These are phyloP conservation scores for Cabera pusaria DNA, from an alignment of 2,888 invertebrate species.

Conservation along the genomic window DNA sequence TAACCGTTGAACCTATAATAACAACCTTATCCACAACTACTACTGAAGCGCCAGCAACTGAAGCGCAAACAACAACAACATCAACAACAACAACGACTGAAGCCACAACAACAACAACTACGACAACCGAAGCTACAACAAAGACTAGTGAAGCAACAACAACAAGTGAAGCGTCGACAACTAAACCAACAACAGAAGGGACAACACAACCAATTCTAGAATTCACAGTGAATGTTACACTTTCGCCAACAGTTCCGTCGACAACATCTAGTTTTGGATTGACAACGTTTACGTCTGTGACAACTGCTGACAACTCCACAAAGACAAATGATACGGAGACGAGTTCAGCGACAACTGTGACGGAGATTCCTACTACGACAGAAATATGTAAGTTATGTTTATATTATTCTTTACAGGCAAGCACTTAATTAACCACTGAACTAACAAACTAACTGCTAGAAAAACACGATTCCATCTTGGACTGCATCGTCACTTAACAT, in stretches of 20 bases:
- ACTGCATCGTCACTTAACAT: too few relatives aligned
- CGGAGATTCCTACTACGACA: slow-evolving; percentile 17
- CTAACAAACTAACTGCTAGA: too few relatives aligned
- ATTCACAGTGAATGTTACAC: slow-evolving; percentile 67
- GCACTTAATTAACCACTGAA: too few relatives aligned
- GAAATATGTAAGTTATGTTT: slow-evolving; percentile 14
- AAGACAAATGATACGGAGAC: slow-evolving; percentile 42
- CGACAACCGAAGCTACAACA: slow-evolving; percentile 28
- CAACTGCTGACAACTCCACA: slow-evolving; percentile 35
- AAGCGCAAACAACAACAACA: slow-evolving; percentile 62
- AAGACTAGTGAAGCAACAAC: slow-evolving; percentile 32
- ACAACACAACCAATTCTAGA: slow-evolving; percentile 43
- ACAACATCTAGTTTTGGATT: slow-evolving; percentile 48
- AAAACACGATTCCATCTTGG: too few relatives aligned
- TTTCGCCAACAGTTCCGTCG: slow-evolving; percentile 56
- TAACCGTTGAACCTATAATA: slow-evolving; percentile 10
- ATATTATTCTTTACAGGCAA: slow-evolving; percentile 1
- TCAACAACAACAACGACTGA: slow-evolving; percentile 27
- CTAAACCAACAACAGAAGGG: slow-evolving; percentile 47
- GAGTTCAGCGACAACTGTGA: slow-evolving; percentile 19
- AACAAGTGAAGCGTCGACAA: slow-evolving; percentile 38
- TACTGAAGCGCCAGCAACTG: too few relatives aligned
- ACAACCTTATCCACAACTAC: slow-evolving; percentile 36
- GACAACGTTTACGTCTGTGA: slow-evolving; percentile 46
- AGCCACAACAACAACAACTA: slow-evolving; percentile 23